These are phyloP conservation scores for Musca domestica DNA, from an alignment of 1,140 invertebrate species.

Conservation along the genomic window DNA sequence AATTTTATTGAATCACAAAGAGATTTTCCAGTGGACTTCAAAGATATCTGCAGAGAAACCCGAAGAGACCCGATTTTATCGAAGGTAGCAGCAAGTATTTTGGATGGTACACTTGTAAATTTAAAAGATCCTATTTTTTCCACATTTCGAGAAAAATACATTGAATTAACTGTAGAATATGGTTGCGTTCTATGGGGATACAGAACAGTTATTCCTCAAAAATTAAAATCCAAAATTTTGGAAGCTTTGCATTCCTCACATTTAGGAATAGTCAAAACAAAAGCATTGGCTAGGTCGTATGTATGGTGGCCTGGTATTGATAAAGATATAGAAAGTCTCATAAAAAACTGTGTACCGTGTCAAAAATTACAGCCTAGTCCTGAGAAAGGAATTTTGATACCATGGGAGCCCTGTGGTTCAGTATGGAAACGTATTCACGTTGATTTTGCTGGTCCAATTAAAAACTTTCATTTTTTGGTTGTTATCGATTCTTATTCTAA, in stretches of 20 bases:
- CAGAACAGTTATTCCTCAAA: not conserved
- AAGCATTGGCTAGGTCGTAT: not conserved
- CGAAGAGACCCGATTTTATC: not conserved
- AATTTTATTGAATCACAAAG: not conserved
- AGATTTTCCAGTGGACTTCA: not conserved
- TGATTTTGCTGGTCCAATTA: slow-evolving; percentile 15
- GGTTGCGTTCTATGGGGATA: slow-evolving; percentile 1
- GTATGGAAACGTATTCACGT: not conserved
- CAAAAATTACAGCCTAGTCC: slow-evolving; percentile 10
- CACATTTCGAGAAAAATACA: not conserved
- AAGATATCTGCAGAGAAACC: not conserved
- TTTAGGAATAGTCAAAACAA: too few species aligned
- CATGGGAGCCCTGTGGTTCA: slow-evolving; percentile 11
- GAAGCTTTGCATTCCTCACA: not conserved
- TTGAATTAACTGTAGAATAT: not conserved
- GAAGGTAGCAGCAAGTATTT: not conserved
- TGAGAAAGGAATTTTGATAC: slow-evolving; percentile 18
- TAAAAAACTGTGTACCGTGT: not conserved
- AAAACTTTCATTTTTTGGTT: not conserved
- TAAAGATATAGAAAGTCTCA: too few species aligned
- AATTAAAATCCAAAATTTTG: not conserved
- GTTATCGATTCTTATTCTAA: too few species aligned
- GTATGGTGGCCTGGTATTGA: too few species aligned
- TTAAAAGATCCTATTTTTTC: slow-evolving; percentile 1
- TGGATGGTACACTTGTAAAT: not conserved